Percentiles rank a stretch among this genome's conserved stretches.
These are phyloP conservation scores for Fistularia commersonii DNA, from an alignment of 2,797 vertebrate genomes.

Conservation along the genomic window DNA sequence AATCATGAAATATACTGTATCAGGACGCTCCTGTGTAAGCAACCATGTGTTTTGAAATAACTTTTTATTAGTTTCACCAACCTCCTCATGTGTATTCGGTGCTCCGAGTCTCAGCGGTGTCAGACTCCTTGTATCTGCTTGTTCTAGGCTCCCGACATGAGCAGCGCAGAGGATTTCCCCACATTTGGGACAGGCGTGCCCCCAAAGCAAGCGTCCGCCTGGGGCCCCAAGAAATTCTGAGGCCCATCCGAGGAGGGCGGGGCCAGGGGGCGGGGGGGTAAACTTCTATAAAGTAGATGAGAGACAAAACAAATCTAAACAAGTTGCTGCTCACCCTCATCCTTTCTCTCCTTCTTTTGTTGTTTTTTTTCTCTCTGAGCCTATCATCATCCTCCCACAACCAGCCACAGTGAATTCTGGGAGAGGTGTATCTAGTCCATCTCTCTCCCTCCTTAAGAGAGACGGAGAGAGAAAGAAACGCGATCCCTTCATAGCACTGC, in stretches of 20 bases:
- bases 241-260: slow-evolving; percentile 4
- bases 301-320: slow-evolving; percentile 39
- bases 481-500: slow-evolving; percentile 34
- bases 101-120: too few relatives aligned
- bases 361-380: slow-evolving; percentile 29
- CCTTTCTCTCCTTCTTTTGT: slow-evolving; percentile 19
- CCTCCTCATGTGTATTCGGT: too few relatives aligned
- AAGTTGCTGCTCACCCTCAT: slow-evolving; percentile 59
- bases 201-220: slow-evolving; percentile 75
- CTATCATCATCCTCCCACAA: slow-evolving; percentile 41
- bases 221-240: slow-evolving; percentile 81
- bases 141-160: slow-evolving; percentile 78
- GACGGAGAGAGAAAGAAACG: slow-evolving; percentile 5
- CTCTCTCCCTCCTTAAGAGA: slow-evolving; percentile 6
- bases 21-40: too few relatives aligned
- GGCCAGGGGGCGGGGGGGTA: slow-evolving; percentile 9
- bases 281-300: slow-evolving; percentile 41
- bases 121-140: slow-evolving; percentile 1
- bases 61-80: too few relatives aligned
- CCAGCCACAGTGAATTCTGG: slow-evolving; percentile 59
- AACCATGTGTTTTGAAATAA: too few relatives aligned
- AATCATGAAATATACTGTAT: too few relatives aligned
- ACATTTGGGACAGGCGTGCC: slow-evolving; percentile 74
- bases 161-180: slow-evolving; percentile 81
- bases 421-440: slow-evolving; percentile 34